Evolutionary conservation across 2,113 vertebrate species (phyloP).

Genomic region (Alexandromys fortis): DNA sequence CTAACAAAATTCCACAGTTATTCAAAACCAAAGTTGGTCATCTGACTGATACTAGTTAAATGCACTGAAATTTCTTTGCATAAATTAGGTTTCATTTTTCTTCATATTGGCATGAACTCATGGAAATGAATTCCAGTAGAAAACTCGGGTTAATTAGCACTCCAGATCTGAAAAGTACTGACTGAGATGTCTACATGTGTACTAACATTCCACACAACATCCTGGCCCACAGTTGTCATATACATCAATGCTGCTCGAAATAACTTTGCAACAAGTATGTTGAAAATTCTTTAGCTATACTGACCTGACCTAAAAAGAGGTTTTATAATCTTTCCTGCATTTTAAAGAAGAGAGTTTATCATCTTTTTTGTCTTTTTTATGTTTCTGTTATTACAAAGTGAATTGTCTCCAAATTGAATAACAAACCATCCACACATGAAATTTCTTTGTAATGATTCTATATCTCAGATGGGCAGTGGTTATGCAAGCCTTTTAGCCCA

Average conservation of each 20-base stretch:
- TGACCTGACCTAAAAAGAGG: neutral
- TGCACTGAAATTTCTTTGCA: neutral
- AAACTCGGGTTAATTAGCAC: neutral
- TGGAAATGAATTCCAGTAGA: neutral
- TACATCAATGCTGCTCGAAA: neutral
- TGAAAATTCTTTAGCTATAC: neutral
- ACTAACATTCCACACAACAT: neutral
- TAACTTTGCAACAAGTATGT: neutral
- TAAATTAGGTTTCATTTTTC: neutral
- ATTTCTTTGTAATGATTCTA: neutral
- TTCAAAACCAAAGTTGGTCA: neutral
- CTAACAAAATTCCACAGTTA: neutral
- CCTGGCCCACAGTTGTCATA: neutral
- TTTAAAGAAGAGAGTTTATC: neutral
- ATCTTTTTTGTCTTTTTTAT: neutral
- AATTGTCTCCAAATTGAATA: neutral
- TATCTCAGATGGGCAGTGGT: neutral
- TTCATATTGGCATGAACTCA: neutral
- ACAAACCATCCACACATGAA: neutral
- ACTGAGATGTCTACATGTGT: neutral
- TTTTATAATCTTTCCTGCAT: neutral
- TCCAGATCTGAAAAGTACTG: neutral
- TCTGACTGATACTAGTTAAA: neutral
- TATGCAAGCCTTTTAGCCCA: too few relatives aligned
- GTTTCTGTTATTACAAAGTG: neutral